Percentiles rank a stretch among this genome's conserved stretches.
These are phyloP conservation scores for Zaprionus camerounensis DNA, from an alignment of 1,140 invertebrate species.

Conservation along the genomic window DNA sequence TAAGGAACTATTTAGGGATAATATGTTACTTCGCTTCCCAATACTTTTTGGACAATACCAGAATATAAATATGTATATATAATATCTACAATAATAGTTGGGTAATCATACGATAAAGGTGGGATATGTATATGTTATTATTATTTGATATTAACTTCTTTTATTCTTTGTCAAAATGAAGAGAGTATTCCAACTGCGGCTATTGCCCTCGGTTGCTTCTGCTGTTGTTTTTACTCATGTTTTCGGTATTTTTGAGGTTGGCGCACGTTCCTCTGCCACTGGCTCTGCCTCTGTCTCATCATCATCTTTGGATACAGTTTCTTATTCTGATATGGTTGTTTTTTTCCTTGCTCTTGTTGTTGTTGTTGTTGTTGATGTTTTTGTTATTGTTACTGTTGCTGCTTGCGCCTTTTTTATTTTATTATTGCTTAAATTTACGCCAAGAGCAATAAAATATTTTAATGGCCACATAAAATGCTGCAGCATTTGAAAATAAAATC, in stretches of 20 bases:
- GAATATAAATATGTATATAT: no score
- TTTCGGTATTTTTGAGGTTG: slow-evolving; percentile 47
- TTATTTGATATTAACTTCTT: background rate
- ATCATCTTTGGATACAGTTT: slow-evolving; percentile 7
- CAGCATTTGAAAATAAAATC: slow-evolving; percentile 82
- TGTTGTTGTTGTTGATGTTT: slow-evolving; percentile 19
- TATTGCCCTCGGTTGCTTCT: background rate
- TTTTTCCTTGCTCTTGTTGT: background rate
- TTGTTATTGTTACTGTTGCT: slow-evolving; percentile 25
- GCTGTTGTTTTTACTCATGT: slow-evolving; percentile 33
- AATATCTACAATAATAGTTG: no score
- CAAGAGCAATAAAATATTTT: slow-evolving; percentile 82
- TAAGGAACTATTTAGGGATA: no score
- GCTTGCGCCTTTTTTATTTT: slow-evolving; percentile 56
- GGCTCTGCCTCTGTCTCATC: slow-evolving; percentile 21
- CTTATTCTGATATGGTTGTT: slow-evolving; percentile 9
- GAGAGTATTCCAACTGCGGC: background rate
- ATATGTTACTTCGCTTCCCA: no score
- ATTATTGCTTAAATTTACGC: slow-evolving; percentile 81
- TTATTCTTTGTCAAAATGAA: background rate
- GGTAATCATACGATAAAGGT: no score
- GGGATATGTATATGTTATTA: no score
- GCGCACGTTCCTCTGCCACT: slow-evolving; percentile 39
- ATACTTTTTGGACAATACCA: no score
- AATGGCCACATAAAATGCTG: slow-evolving; percentile 81